Conservation (phyloP, 2,888 invertebrate genomes). For the Suillia variegata region DNA sequence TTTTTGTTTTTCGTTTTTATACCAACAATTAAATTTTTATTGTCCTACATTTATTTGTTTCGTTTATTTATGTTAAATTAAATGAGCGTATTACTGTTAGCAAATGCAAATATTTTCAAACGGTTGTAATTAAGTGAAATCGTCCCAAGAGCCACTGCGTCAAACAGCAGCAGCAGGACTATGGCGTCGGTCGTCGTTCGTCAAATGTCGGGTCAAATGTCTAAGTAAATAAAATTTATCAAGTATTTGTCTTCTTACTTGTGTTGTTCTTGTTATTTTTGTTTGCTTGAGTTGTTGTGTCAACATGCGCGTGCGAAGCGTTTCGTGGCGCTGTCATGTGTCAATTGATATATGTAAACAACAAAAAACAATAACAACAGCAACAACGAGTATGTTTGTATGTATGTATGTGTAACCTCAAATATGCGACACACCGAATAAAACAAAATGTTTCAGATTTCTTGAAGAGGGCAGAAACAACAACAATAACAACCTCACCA, state of each 20-base stretch:
- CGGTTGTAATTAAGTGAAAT: background rate
- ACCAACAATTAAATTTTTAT: too few species aligned
- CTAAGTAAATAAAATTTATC: conserved; percentile 3
- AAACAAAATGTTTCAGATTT: conserved; percentile 27
- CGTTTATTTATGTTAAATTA: too few species aligned
- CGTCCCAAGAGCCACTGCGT: background rate
- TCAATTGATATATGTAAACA: conserved; percentile 51
- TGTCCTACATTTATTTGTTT: too few species aligned
- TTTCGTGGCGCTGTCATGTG: conserved; percentile 8
- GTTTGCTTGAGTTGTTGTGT: conserved; percentile 22
- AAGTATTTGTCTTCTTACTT: conserved; percentile 39
- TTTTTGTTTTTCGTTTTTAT: too few species aligned
- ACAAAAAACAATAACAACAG: conserved; percentile 17
- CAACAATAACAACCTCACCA: conserved; percentile 10
- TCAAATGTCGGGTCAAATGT: conserved; percentile 21
- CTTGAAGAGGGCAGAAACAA: conserved; percentile 10
- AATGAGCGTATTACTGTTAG: too few species aligned
- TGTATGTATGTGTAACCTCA: too few species aligned
- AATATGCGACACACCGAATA: conserved; percentile 32
- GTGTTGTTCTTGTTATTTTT: conserved; percentile 18
- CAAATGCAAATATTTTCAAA: background rate
- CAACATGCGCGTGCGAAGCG: background rate
- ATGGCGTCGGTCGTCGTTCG: too few species aligned
- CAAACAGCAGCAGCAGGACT: background rate
- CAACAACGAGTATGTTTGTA: background rate